A percentile compares a stretch with the other conserved stretches of the same genome.
phyloP scores from a whole-genome alignment of 2,888 invertebrate genomes.

The Aphodius sticticus region DNA sequence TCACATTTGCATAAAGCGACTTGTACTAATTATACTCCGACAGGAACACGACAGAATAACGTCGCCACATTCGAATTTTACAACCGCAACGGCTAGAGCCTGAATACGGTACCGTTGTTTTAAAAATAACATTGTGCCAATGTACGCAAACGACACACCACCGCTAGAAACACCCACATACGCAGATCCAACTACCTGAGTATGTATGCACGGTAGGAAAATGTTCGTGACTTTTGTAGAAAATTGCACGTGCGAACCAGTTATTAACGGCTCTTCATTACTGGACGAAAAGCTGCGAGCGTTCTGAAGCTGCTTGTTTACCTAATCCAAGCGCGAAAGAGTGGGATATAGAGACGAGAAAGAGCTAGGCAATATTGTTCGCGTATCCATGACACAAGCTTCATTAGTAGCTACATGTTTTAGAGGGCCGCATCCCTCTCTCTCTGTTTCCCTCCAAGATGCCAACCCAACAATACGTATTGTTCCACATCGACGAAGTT shows the following conservation, averaged over 20 bases:
- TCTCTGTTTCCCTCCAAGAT: neutral
- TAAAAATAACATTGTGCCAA: neutral
- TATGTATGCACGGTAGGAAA: neutral
- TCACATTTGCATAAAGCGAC: neutral
- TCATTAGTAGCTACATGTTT: conserved; percentile 4
- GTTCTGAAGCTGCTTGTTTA: neutral
- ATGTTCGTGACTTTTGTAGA: neutral
- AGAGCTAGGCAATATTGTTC: neutral
- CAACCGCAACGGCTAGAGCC: neutral
- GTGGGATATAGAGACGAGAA: neutral
- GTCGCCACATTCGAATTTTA: neutral
- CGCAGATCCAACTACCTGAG: neutral
- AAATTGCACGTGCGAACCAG: neutral
- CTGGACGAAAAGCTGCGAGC: neutral
- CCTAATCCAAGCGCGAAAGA: neutral
- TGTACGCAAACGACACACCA: neutral
- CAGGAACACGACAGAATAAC: neutral
- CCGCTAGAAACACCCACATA: neutral
- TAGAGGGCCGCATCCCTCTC: neutral
- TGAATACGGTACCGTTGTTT: neutral
- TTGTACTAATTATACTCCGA: neutral
- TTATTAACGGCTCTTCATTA: neutral
- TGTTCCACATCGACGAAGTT: neutral
- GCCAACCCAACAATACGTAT: neutral
- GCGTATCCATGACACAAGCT: neutral